Evolutionary conservation across 2,113 vertebrate genomes (phyloP).

Genomic region (Sprattus sprattus): DNA sequence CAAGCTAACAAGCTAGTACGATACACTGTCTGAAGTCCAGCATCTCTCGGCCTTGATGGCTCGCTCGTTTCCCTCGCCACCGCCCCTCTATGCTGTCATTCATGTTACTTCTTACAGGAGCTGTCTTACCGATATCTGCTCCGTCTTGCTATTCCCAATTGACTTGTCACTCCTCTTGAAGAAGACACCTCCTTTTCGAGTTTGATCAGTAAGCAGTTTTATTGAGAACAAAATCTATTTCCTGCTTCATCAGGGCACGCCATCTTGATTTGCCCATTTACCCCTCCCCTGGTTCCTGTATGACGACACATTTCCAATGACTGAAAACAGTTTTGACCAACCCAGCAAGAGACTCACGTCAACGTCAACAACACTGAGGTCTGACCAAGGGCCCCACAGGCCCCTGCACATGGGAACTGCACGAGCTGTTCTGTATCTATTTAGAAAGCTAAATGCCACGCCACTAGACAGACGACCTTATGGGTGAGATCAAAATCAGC

Average conservation of each 20-base stretch:
- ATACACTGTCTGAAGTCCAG: not conserved
- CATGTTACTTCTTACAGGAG: not conserved
- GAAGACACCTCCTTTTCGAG: conserved; percentile 25
- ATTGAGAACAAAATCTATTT: conserved; percentile 68
- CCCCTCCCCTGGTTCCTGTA: conserved; percentile 63
- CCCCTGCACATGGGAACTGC: conserved; percentile 23
- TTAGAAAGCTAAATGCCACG: not conserved
- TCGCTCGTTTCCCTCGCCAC: conserved; percentile 58
- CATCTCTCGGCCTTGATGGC: not conserved
- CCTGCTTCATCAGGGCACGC: conserved; percentile 74
- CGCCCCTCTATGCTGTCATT: conserved; percentile 60
- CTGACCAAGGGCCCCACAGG: conserved; percentile 7
- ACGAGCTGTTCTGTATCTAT: conserved; percentile 14
- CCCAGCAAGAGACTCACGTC: not conserved
- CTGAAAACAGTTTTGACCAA: conserved; percentile 50
- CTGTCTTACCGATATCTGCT: conserved; percentile 64
- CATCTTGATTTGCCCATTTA: conserved; percentile 74
- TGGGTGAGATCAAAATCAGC: not conserved
- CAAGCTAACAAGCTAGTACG: not conserved
- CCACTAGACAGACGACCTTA: not conserved
- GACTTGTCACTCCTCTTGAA: conserved; percentile 39
- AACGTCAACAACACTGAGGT: not conserved
- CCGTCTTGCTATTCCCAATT: conserved; percentile 56
- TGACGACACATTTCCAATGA: conserved; percentile 56
- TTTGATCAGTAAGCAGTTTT: conserved; percentile 52